phyloP scores from a whole-genome alignment of 2,797 vertebrate genomes.

The Gallirallus australis region DNA sequence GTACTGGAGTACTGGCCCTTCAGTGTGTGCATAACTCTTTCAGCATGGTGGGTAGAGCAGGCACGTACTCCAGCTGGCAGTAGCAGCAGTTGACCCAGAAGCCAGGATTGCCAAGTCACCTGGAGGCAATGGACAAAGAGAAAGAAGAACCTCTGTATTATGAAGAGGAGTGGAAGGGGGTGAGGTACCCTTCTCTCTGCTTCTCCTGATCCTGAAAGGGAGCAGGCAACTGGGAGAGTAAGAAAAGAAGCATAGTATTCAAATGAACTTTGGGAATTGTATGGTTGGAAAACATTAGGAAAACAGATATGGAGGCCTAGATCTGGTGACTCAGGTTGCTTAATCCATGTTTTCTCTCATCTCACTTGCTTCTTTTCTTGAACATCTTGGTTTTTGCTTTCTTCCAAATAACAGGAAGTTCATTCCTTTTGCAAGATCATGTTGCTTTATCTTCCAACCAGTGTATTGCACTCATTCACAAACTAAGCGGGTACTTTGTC shows the following conservation, averaged over 20 bases:
- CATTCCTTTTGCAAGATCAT: neutral
- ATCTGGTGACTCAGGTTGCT: neutral
- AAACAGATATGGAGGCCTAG: neutral
- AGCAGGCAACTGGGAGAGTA: neutral
- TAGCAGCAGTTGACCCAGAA: neutral
- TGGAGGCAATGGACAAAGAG: neutral
- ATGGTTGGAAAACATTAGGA: neutral
- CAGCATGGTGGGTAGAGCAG: neutral
- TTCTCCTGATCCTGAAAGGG: neutral
- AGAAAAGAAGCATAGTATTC: neutral
- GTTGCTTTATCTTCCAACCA: neutral
- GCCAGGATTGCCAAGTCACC: neutral
- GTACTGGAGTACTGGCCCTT: neutral
- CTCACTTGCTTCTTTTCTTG: neutral
- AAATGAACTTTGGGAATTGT: neutral
- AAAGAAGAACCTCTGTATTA: neutral
- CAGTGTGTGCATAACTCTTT: neutral
- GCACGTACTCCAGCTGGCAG: neutral
- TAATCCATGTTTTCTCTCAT: neutral
- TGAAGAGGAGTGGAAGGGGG: neutral
- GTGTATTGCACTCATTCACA: neutral
- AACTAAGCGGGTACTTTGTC: neutral
- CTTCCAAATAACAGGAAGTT: neutral
- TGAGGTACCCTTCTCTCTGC: neutral
- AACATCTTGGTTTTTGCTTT: neutral